phyloP scores from a whole-genome alignment of 2,797 vertebrate species.

The Argyrosomus regius region DNA sequence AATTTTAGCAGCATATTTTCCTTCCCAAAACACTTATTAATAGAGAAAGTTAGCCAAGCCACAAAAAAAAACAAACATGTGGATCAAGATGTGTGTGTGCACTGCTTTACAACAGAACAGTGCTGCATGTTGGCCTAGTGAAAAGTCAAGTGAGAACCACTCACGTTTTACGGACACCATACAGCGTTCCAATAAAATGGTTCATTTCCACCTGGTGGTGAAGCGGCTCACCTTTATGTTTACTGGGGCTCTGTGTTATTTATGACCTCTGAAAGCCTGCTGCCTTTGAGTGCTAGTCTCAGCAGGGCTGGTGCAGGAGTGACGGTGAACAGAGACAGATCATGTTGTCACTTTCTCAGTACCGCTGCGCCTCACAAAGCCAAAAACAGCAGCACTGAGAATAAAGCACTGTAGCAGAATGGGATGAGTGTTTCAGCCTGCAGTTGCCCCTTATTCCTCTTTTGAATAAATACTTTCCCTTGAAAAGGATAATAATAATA shows the following conservation, averaged over 20 bases:
- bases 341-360: conserved; percentile 81
- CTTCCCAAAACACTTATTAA: conserved; percentile 49
- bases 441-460: conserved; percentile 10
- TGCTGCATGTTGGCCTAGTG: conserved; percentile 53
- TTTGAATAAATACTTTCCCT: conserved; percentile 35
- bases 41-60: conserved; percentile 27
- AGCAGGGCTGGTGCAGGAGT: conserved; percentile 72
- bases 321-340: conserved; percentile 83
- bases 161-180: conserved; percentile 79
- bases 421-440: conserved; percentile 24
- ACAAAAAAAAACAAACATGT: conserved; percentile 26
- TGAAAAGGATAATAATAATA: conserved; percentile 26
- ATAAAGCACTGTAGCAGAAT: conserved; percentile 44
- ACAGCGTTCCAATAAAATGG: conserved; percentile 83
- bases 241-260: conserved; percentile 80
- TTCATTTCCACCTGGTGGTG: conserved; percentile 84
- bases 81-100: conserved; percentile 37
- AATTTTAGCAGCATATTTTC: conserved; percentile 57
- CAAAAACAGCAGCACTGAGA: conserved; percentile 67
- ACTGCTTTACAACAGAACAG: conserved; percentile 63
- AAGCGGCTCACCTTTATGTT: conserved; percentile 82
- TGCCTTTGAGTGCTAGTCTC: conserved; percentile 80
- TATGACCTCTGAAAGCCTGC: conserved; percentile 80
- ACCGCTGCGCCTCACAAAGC: conserved; percentile 64
- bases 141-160: conserved; percentile 69